Base-by-base conservation (phyloP, 2,888 invertebrate species). In the Chesias legatella region DNA sequence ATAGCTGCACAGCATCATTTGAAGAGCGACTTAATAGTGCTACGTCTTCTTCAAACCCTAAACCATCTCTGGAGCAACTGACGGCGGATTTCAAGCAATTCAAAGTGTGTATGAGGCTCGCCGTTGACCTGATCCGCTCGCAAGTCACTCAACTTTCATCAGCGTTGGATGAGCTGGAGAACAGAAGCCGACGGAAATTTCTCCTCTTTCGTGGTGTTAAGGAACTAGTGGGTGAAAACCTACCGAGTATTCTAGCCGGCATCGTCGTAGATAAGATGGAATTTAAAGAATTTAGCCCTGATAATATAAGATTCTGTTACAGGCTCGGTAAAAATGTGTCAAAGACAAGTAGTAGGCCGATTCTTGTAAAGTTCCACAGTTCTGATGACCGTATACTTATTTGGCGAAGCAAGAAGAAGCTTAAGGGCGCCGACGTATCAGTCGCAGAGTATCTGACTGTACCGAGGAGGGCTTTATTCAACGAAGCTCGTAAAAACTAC, bases 161-260 rank as follows among this genome's bases (percentile, higher is more conserved):
- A 1, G 30, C 21, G 1, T 4, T 20, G 30, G 30, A 30, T 20
- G 30, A 30, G 0, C n/a, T 30, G 1, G 30, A 20, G 6, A 30
- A 20, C 9, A 30, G 30, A 7, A 30, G 30, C n/a, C 9, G 20
- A 5, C 30, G 30, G 6, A 30, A 30, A 8, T 30, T 30, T 8
- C 20, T 31, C 10, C 7, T 31, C 6, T 31, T 31, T 7, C 22
- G 22, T 10, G 31, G 31, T 1, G 6, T 31, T 10, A 5, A 22
- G 7, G 31, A 31, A 11, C 10, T 1, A 1, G 31, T 22, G 7
- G 22, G 31, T 21, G 31, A 31, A 22, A 31, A 10, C 10, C 31
- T 31, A 10, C 5, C 1, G 7, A n/a, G 7, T 7, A 6, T 31
- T 5, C 6, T 31, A 10, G 8, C 31, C 0, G 22, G 21, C 6